Percentiles rank a stretch among this genome's conserved stretches.
These are phyloP conservation scores for Eristalinus sepulchralis DNA, from an alignment of 2,888 invertebrate species.

Conservation along the genomic window DNA sequence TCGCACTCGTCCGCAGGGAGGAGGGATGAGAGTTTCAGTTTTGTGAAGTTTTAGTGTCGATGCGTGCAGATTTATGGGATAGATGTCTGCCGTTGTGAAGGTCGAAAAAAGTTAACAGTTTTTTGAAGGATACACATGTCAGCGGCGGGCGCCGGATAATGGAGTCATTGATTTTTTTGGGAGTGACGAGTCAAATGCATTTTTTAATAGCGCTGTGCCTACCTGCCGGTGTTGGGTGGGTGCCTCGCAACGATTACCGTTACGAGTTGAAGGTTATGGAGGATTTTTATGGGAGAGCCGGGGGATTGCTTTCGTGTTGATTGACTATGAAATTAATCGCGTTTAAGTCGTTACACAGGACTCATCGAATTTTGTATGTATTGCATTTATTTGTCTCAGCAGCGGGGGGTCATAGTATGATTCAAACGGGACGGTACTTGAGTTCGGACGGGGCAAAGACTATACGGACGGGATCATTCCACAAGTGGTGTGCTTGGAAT, in stretches of 20 bases:
- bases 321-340: neutral
- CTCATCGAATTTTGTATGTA: neutral
- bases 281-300: neutral
- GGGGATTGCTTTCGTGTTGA: neutral
- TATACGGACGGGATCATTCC: neutral
- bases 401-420: neutral
- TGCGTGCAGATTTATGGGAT: slow-evolving; percentile 43
- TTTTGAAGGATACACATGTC: neutral
- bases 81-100: slow-evolving; percentile 44
- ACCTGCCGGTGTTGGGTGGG: neutral
- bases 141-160: slow-evolving; percentile 12
- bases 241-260: neutral
- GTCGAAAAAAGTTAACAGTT: slow-evolving; percentile 11
- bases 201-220: neutral
- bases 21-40: neutral
- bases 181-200: neutral
- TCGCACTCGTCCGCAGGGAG: neutral
- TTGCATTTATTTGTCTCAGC: neutral
- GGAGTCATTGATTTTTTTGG: slow-evolving; percentile 27
- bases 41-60: slow-evolving; percentile 1
- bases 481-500: neutral
- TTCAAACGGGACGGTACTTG: neutral
- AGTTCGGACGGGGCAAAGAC: neutral
- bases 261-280: neutral
- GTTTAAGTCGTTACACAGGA: neutral